Evolutionary conservation across 2,113 vertebrate genomes (phyloP).

Genomic region (Pongo abelii): DNA sequence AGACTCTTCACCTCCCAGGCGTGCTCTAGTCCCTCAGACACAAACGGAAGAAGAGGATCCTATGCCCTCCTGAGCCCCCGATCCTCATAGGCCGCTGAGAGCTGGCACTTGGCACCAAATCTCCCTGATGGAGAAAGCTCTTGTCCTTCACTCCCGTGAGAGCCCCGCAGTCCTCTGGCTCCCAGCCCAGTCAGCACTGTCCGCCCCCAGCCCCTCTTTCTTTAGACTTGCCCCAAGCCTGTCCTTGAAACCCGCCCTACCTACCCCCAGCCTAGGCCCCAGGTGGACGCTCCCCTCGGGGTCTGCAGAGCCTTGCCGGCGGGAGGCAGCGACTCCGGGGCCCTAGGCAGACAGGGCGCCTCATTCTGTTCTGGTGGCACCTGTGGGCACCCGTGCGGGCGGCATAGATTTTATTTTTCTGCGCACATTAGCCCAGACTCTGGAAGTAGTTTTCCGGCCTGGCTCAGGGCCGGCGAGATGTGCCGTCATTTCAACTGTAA

Average conservation of each 20-base stretch:
- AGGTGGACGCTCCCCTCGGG: not conserved
- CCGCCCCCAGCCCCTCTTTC: not conserved
- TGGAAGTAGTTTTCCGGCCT: not conserved
- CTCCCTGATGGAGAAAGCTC: not conserved
- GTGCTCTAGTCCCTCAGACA: not conserved
- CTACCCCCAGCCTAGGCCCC: not conserved
- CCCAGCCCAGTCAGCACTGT: not conserved
- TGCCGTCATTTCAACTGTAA: too few relatives aligned
- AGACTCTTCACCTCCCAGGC: not conserved
- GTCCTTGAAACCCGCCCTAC: not conserved
- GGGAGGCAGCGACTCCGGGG: not conserved
- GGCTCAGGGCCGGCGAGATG: not conserved
- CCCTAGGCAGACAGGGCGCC: not conserved
- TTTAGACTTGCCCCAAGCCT: not conserved
- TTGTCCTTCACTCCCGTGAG: not conserved
- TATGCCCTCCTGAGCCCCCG: not conserved
- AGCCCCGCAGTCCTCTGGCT: not conserved
- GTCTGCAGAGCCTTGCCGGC: not conserved
- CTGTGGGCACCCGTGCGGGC: fast-evolving
- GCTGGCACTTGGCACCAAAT: not conserved
- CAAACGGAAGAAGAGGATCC: not conserved
- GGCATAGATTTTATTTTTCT: not conserved
- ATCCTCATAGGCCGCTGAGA: not conserved
- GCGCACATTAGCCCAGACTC: too few relatives aligned
- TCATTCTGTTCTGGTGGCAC: not conserved